Evolutionary conservation across 2,113 vertebrate genomes (phyloP), one percentile per base, ranked within the genome.

Genomic region (Elaphurus davidianus): DNA sequence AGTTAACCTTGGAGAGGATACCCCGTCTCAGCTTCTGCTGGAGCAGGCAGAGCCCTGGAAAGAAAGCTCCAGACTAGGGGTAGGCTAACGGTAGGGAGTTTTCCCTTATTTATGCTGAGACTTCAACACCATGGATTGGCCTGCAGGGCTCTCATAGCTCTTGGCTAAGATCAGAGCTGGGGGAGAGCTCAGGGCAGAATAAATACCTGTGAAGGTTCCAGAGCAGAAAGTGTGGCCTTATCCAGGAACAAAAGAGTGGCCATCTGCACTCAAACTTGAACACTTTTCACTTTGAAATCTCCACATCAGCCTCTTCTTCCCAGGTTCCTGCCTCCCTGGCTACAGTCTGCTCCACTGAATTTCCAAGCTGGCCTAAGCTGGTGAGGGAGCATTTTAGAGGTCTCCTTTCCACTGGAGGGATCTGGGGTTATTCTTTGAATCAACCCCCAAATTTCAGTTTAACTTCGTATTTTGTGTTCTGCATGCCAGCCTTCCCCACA

Each of bases 391-490:
- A 55, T 27, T 59, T 87, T 14, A 11, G 6, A 57, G 54, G 57
- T 30, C 62, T 57, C 57, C 25, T 4, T 17, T 76, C 30, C 14
- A 14, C 50, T 33, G 55, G 30, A 21, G n/a, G 30, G 47, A 33
- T 76, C 89, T 52, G 54, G 55, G 43, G 14, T n/a, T n/a, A n/a
- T n/a, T n/a, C n/a, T 92, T 98, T 97, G 98, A 97, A 97, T 93
- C 96, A 98, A 97, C 87, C 76, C 40, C 33, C 19, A 43, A 76
- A 91, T 90, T 89, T 71, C 78, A 54, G 82, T 71, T 86, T 78
- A 90, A 98, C 78, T 92, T 96, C 23, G 0, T n/a, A 45, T 62
- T 71, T 83, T 76, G 54, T 40, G 36, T 57, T 83, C 60, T 62
- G 55, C 11, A 28, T 33, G 8, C 55, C 11, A 17, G 59, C 36